Evolutionary conservation across 2,797 vertebrate species (phyloP).

Genomic region (Agapornis canus): DNA sequence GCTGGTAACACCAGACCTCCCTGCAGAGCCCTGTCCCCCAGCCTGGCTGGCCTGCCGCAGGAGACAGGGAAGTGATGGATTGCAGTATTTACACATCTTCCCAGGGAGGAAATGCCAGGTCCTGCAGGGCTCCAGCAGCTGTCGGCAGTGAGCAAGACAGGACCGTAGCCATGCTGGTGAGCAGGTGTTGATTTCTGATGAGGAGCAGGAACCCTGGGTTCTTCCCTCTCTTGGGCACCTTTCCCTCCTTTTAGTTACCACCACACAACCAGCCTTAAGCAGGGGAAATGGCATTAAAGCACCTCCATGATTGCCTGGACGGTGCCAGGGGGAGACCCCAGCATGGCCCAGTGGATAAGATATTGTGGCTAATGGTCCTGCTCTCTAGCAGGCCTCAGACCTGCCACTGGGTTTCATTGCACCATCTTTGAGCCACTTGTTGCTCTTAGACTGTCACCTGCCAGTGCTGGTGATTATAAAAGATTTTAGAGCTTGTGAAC

Average conservation of each 20-base stretch:
- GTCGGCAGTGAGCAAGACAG: neutral
- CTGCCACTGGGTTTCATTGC: neutral
- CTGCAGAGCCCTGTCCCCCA: rapidly evolving
- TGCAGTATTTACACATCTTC: neutral
- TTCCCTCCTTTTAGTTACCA: neutral
- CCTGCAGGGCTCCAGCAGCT: neutral
- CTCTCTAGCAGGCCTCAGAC: neutral
- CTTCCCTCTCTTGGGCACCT: neutral
- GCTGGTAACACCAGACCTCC: neutral
- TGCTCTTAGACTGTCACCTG: neutral
- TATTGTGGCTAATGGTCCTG: rapidly evolving
- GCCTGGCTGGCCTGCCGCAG: rapidly evolving
- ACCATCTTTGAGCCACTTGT: neutral
- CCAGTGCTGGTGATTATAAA: neutral
- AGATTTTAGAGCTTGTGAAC: neutral
- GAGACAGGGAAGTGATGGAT: constrained; percentile 1
- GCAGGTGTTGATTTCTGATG: neutral
- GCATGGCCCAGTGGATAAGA: neutral
- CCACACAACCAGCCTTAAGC: rapidly evolving
- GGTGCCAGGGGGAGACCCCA: neutral
- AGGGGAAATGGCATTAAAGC: neutral
- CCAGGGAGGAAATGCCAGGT: constrained; percentile 3
- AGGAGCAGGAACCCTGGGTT: rapidly evolving
- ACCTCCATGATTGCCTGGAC: neutral
- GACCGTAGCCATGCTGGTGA: rapidly evolving